These are phyloP conservation scores for Acleris sparsana DNA, from an alignment of 2,888 invertebrate genomes.

Conservation along the genomic window DNA sequence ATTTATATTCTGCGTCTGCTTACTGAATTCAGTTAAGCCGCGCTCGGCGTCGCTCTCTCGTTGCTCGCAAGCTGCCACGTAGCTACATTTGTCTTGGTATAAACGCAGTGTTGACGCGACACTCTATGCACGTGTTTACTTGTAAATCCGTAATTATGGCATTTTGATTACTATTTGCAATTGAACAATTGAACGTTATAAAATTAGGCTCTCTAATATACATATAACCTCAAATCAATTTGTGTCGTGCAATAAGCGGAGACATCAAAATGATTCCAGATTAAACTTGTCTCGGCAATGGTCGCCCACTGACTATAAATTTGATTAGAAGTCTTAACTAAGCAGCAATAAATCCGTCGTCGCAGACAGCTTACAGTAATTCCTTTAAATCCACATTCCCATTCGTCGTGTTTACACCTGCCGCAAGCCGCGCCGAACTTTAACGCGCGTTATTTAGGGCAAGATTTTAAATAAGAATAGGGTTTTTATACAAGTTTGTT, in stretches of 20 bases:
- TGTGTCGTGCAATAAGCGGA: neutral
- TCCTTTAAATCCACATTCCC: constrained; percentile 58
- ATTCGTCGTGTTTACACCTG: constrained; percentile 56
- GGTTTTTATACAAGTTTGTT: constrained; percentile 47
- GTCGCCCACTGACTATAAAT: constrained; percentile 44
- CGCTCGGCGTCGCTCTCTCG: constrained; percentile 48
- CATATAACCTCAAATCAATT: too few relatives aligned
- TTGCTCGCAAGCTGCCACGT: constrained; percentile 47
- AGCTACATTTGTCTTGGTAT: constrained; percentile 45
- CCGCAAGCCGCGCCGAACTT: constrained; percentile 41
- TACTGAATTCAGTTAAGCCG: constrained; percentile 51
- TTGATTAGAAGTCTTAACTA: constrained; percentile 51
- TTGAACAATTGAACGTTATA: neutral
- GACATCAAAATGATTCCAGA: constrained; percentile 9
- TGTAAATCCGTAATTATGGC: neutral
- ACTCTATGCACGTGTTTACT: constrained; percentile 1
- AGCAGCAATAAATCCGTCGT: constrained; percentile 54
- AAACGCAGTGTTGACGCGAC: constrained; percentile 29
- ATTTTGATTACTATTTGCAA: constrained; percentile 5
- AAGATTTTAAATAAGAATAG: constrained; percentile 48
- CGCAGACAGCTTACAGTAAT: constrained; percentile 55
- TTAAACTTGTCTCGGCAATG: constrained; percentile 12
- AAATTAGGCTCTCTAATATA: neutral
- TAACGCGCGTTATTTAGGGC: constrained; percentile 49
- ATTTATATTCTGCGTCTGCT: constrained; percentile 48